Evolutionary conservation across 2,113 vertebrate genomes (phyloP).

Genomic region (Burhinus oedicnemus): DNA sequence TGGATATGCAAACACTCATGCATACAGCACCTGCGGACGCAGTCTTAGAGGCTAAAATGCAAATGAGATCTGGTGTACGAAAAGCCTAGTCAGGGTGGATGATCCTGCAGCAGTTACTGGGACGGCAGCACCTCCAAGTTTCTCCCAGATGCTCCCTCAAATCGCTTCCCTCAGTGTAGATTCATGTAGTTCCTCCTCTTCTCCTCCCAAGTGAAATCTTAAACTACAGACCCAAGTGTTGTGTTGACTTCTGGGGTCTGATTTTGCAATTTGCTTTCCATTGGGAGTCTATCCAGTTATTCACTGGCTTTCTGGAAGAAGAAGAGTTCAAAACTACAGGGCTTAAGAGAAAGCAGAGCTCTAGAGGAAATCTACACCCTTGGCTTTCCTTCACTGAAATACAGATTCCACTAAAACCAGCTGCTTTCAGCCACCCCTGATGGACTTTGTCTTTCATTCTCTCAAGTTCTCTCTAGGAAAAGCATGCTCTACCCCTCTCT

Average conservation of each 20-base stretch:
- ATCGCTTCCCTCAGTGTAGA: background rate
- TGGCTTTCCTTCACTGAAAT: background rate
- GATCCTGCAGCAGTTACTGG: background rate
- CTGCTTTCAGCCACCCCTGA: background rate
- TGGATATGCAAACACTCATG: fast-evolving
- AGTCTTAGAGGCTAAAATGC: background rate
- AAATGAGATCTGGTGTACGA: background rate
- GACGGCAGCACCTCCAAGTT: background rate
- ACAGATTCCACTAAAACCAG: background rate
- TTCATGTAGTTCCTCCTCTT: background rate
- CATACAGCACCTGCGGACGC: background rate
- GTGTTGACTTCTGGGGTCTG: background rate
- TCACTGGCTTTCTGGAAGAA: background rate
- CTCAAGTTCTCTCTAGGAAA: background rate
- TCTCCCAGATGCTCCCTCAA: background rate
- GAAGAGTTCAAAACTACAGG: background rate
- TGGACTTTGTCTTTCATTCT: background rate
- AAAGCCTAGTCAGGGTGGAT: background rate
- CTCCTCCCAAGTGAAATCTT: background rate
- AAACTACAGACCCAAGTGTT: background rate
- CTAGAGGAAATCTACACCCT: background rate
- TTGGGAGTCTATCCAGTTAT: background rate
- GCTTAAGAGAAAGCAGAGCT: background rate
- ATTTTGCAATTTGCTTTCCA: background rate
- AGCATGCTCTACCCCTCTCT: background rate